Evolutionary conservation across 2,113 vertebrate species (phyloP).

Genomic region (Emydura subglobosa): DNA sequence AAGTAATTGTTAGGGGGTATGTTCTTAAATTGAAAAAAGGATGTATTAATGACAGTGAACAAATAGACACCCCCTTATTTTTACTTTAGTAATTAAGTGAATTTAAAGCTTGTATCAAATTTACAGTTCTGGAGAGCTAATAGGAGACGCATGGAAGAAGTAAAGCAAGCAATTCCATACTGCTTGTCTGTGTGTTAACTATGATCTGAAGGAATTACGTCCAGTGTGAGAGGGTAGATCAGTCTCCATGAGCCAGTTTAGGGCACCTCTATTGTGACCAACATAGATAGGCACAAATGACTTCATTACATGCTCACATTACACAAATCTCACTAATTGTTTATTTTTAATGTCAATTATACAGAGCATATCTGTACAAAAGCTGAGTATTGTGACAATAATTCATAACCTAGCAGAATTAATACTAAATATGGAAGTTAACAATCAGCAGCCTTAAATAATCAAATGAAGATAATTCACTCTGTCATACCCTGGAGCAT

Average conservation of each 20-base stretch:
- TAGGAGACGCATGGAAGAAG: neutral
- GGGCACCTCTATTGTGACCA: neutral
- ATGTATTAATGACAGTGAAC: neutral
- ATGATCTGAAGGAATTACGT: neutral
- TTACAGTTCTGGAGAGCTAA: conserved; percentile 45
- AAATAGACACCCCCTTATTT: neutral
- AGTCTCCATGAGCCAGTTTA: neutral
- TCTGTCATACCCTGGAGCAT: neutral
- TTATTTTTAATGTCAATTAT: neutral
- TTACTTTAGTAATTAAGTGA: conserved; percentile 36
- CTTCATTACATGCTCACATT: neutral
- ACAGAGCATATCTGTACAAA: neutral
- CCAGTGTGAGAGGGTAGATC: neutral
- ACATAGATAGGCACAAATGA: neutral
- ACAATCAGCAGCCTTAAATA: neutral
- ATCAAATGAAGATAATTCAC: neutral
- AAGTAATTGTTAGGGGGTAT: neutral
- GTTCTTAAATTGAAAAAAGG: neutral
- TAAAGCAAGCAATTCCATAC: conserved; percentile 26
- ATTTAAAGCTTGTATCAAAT: neutral
- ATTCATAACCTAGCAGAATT: neutral
- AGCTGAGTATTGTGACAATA: neutral
- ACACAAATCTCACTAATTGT: neutral
- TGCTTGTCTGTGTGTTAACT: neutral
- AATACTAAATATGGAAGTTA: neutral